Conservation (phyloP, 35 echinoderm and acorn worm species). For the Apostichopus japonicus region DNA sequence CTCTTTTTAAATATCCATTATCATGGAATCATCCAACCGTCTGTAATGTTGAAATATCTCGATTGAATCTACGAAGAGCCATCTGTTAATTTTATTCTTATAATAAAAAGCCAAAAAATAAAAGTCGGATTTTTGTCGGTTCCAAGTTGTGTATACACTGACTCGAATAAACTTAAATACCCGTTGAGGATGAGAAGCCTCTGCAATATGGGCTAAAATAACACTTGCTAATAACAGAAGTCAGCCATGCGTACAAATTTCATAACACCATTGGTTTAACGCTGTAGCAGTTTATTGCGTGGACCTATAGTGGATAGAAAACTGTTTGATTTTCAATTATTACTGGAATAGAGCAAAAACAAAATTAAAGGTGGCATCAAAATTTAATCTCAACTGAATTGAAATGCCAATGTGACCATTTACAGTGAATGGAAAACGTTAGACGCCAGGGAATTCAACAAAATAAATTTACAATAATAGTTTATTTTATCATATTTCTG, state of each 20-base stretch:
- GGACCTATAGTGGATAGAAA: no score
- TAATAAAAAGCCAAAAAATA: not conserved
- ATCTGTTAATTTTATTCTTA: not conserved
- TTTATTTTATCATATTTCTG: no score
- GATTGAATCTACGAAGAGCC: not conserved
- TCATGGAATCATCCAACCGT: not conserved
- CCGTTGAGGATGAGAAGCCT: not conserved
- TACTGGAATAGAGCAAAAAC: no score
- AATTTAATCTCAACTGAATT: no score
- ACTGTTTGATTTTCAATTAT: no score
- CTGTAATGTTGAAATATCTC: not conserved
- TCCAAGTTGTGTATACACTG: not conserved
- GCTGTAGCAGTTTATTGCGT: no score
- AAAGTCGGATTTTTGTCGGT: not conserved
- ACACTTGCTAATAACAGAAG: not conserved
- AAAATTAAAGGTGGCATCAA: no score
- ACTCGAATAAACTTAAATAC: not conserved
- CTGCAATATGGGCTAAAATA: not conserved
- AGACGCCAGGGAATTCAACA: no score
- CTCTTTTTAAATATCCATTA: not conserved
- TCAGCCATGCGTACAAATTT: not conserved
- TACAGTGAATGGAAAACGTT: no score
- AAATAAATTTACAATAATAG: no score
- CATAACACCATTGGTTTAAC: not conserved
- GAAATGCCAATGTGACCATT: no score